Conservation (phyloP, 2,888 invertebrate species). For the Cheilosia impressa region DNA sequence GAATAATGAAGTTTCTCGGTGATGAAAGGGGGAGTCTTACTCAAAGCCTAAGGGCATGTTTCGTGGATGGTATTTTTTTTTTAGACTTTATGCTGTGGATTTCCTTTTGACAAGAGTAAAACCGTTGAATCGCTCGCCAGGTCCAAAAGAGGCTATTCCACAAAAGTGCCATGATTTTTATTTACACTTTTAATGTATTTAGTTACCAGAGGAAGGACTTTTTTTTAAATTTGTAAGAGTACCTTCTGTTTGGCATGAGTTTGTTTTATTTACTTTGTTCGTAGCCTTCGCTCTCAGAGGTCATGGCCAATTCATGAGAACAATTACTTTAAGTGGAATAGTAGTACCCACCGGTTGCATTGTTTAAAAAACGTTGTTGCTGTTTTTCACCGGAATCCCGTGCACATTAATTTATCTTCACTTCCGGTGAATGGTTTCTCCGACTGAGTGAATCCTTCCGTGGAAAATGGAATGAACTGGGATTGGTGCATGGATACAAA, state of each 20-base stretch:
- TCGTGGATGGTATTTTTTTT: neutral
- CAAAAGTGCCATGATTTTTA: slow-evolving; percentile 39
- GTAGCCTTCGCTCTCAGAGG: neutral
- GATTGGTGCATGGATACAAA: slow-evolving; percentile 7
- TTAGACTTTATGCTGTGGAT: neutral
- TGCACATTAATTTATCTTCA: slow-evolving; percentile 55
- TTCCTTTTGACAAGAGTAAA: slow-evolving; percentile 4
- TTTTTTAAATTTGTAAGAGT: neutral
- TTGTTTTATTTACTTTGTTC: neutral
- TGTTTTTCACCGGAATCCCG: slow-evolving; percentile 48
- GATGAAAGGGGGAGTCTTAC: neutral
- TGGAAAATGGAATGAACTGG: neutral
- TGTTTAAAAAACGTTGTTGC: slow-evolving; percentile 30
- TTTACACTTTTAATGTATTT: slow-evolving; percentile 31
- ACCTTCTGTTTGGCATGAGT: neutral
- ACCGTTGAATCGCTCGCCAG: slow-evolving; percentile 6
- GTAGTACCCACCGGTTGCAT: slow-evolving; percentile 35
- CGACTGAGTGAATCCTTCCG: slow-evolving; percentile 25
- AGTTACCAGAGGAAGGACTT: neutral
- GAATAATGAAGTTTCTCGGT: slow-evolving; percentile 28
- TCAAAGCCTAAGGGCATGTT: neutral
- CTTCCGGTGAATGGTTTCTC: slow-evolving; percentile 62
- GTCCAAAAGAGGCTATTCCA: slow-evolving; percentile 16
- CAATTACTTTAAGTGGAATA: slow-evolving; percentile 5
- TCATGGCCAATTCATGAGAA: slow-evolving; percentile 33